phyloP scores from a whole-genome alignment of 2,888 invertebrate species.

The Xanthorhoe designata region DNA sequence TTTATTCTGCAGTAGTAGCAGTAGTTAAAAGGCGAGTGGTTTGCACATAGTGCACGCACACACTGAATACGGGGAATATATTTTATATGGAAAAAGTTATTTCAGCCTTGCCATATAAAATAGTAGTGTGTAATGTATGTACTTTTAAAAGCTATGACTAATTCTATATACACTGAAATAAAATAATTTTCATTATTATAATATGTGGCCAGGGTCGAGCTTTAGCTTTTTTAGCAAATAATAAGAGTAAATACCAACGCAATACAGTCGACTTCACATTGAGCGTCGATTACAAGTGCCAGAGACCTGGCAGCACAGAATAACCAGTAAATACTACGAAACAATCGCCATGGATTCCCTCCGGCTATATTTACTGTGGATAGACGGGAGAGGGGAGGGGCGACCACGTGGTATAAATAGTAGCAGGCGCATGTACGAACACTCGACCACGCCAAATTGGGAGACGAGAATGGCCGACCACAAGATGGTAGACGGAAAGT shows the following conservation, averaged over 20 bases:
- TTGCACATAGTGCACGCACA: no score
- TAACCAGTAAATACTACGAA: conserved; percentile 19
- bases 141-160: no score
- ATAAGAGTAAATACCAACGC: not conserved
- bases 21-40: no score
- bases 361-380: conserved; percentile 73
- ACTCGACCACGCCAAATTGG: conserved; percentile 77
- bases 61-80: no score
- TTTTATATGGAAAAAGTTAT: no score
- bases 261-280: not conserved
- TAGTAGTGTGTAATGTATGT: no score
- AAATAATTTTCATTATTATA: no score
- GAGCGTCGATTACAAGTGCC: not conserved
- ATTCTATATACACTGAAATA: no score
- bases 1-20: no score
- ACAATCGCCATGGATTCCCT: conserved; percentile 73
- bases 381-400: conserved; percentile 50
- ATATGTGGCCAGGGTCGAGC: not conserved
- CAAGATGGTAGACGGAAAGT: conserved; percentile 43
- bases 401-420: conserved; percentile 80
- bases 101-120: no score
- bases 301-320: conserved; percentile 9
- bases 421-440: conserved; percentile 72
- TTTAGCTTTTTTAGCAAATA: not conserved
- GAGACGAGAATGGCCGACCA: conserved; percentile 65